Evolutionary conservation across 2,888 invertebrate species (phyloP).

Genomic region (Metacarcinus magister): DNA sequence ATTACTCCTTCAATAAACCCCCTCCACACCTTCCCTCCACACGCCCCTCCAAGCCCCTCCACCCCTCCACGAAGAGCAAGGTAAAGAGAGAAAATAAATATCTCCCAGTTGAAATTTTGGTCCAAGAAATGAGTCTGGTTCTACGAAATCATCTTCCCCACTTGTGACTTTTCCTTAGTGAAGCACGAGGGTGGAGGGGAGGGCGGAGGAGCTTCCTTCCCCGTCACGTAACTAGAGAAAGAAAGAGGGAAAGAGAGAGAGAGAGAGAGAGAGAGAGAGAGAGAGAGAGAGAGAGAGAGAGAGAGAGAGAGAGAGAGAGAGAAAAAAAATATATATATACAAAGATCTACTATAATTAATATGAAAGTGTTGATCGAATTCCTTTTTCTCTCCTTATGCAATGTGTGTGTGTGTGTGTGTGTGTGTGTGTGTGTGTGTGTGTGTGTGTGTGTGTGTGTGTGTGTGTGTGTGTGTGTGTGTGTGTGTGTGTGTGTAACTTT

Average conservation of each 20-base stretch:
- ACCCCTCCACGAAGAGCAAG: not conserved
- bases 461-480: not conserved
- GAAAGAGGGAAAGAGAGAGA: not conserved
- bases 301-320: not conserved
- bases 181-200: not conserved
- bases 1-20: slow-evolving; percentile 36
- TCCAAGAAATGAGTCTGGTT: not conserved
- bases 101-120: not conserved
- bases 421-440: not conserved
- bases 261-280: slow-evolving; percentile 54
- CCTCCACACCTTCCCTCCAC: not conserved
- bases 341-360: no score
- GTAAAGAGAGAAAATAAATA: slow-evolving; percentile 11
- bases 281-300: slow-evolving; percentile 52
- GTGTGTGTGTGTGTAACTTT: not conserved
- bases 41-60: not conserved
- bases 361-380: no score
- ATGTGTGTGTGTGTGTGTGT: not conserved
- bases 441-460: not conserved
- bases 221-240: not conserved
- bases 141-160: not conserved
- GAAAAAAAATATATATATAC: no score
- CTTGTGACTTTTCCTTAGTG: not conserved
- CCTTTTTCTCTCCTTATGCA: no score
- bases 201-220: not conserved